These are phyloP conservation scores for Todus mexicanus DNA, from an alignment of 2,797 vertebrate species.

Conservation along the genomic window DNA sequence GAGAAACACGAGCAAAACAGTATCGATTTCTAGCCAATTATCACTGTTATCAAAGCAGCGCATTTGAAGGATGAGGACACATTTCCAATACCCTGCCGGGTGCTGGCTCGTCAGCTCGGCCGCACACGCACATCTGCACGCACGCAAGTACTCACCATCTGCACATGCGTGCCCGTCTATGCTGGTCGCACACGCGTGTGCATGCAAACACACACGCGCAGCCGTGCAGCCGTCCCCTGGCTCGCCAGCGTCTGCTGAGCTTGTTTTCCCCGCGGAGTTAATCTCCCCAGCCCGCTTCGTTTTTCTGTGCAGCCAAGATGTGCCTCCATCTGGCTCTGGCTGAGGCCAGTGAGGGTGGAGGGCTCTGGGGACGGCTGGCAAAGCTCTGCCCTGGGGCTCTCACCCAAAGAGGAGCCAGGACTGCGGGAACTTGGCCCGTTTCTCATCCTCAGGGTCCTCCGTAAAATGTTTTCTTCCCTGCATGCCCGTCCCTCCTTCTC, in stretches of 20 bases:
- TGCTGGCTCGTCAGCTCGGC: background rate
- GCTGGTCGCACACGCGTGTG: background rate
- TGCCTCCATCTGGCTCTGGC: slow-evolving; percentile 21
- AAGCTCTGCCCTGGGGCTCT: background rate
- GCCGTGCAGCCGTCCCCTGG: background rate
- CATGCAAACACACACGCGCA: background rate
- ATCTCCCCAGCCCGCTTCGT: background rate
- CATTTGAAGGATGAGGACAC: slow-evolving; percentile 31
- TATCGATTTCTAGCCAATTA: slow-evolving; percentile 49
- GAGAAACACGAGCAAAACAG: slow-evolving; percentile 2
- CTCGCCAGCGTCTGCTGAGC: background rate
- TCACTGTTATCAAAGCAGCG: background rate
- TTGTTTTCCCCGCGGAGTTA: slow-evolving; percentile 17
- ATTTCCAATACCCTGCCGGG: background rate
- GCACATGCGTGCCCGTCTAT: background rate
- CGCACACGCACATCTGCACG: too few species aligned
- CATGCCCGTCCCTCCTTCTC: background rate
- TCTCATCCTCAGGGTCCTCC: background rate
- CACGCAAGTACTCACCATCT: background rate
- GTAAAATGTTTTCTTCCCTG: background rate
- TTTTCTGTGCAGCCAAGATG: background rate
- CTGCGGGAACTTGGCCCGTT: fast-evolving
- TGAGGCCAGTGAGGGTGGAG: background rate
- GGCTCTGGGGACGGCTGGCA: background rate
- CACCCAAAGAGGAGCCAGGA: background rate